Evolutionary conservation across 92 coral and sea anemone genomes (phyloP).

Genomic region (Diadumene lineata): DNA sequence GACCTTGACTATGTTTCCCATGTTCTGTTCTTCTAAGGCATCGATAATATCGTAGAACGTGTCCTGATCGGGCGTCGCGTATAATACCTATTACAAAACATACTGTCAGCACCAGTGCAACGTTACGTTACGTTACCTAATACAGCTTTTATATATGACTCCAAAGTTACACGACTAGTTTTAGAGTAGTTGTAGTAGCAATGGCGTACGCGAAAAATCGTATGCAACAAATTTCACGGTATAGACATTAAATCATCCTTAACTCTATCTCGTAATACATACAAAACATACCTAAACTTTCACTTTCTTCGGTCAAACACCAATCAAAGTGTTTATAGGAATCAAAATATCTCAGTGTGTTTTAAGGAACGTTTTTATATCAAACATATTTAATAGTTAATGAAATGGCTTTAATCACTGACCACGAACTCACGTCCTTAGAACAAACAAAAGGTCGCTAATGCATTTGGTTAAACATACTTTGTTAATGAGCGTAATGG

Average conservation of each 20-base stretch:
- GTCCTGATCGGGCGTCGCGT: slow-evolving; percentile 93
- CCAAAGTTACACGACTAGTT: too few relatives aligned
- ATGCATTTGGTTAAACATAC: slow-evolving; percentile 28
- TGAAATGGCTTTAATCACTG: not conserved
- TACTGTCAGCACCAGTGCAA: not conserved
- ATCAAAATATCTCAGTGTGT: not conserved
- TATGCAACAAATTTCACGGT: too few relatives aligned
- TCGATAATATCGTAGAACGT: slow-evolving; percentile 93
- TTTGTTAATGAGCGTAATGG: slow-evolving; percentile 91
- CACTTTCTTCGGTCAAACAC: not conserved
- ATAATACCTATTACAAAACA: slow-evolving; percentile 59
- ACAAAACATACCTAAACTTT: too few relatives aligned
- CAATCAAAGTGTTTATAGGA: too few relatives aligned
- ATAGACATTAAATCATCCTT: too few relatives aligned
- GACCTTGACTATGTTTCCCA: slow-evolving; percentile 89
- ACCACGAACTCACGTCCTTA: not conserved
- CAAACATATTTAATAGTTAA: too few relatives aligned
- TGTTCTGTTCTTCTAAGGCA: slow-evolving; percentile 91
- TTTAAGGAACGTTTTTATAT: not conserved
- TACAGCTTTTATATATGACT: too few relatives aligned
- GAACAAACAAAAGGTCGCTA: not conserved
- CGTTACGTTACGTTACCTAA: not conserved
- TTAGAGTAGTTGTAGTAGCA: too few relatives aligned
- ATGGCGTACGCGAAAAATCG: too few relatives aligned
- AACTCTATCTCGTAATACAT: too few relatives aligned